Evolutionary conservation across 2,888 invertebrate species (phyloP), one percentile per base, ranked within the genome.

Genomic region (Globia sparganii): DNA sequence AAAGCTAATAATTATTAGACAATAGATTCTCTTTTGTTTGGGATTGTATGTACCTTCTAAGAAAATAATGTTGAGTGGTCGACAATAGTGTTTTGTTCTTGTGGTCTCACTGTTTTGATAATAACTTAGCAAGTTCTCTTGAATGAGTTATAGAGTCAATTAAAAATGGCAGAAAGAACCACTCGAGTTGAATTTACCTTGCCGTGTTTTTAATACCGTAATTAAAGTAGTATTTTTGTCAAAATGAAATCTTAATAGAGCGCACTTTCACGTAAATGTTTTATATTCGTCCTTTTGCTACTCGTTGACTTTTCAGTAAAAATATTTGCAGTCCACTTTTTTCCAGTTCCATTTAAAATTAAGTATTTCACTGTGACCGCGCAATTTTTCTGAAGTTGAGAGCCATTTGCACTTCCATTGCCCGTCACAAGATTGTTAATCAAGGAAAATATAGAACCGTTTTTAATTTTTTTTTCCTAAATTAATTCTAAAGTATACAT

Each of bases 41-140:
- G 75, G 61, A 85, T 80, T 85, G 87, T 90, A 87, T 85, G 87
- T 90, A 87, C 91, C 91, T 94, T 94, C 94, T 87, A 37, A 89
- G 94, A 93, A 94, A 87, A 85, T 81, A 80, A 84, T 87, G 89
- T 83, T 78, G 87, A 88, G 90, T 90, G 89, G 87, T 89, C 89
- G 68, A 88, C 89, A 88, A 89, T 78, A 88, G 88, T 85, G 82
- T 88, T 88, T 86, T 88, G 81, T 93, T 90, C 89, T 90, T 94
- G 95, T 88, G 95, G 95, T 94, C 89, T 89, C 89, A 89, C 91
- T 94, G 93, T 95, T 95, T 94, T 91, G 88, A 87, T 93, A 94
- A 94, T 92, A 94, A 92, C 91, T 88, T 82, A 73, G 83, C 64
- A 75, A 80, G 82, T 86, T 86, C 87, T 86, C 85, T 89, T 91